Base-by-base conservation (phyloP, 2,888 invertebrate species). In the Cephus pygmeus region DNA sequence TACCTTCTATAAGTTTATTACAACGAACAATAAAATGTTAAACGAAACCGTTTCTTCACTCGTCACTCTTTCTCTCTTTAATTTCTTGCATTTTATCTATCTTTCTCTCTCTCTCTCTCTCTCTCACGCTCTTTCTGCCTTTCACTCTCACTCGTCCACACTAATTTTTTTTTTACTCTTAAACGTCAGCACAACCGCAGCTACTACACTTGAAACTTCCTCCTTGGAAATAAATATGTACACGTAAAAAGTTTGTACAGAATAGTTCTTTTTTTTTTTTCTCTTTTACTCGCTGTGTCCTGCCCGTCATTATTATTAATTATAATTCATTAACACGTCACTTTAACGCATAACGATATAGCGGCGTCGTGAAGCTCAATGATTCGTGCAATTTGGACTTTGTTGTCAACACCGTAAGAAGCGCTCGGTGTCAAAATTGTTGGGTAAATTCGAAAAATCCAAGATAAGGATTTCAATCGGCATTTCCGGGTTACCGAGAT, bases 211-310 rank as follows among this genome's bases (percentile, higher is more conserved):
- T 30, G 11, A 74, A 74, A 40, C 12, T 71, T 34, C 71, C 6
- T 56, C 56, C 56, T 56, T 56, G 56, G 56, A 79, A 85, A 87
- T 87, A 83, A 88, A 88, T 89, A 89, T 88, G 79, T 89, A 85
- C 85, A 89, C 88, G 86, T 81, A 81, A 85, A 88, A 86, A 84
- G 87, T 89, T 89, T 89, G 88, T 89, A 89, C 89, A 89, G 81
- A 83, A 79, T 77, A 84, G 81, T 81, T 81, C 4, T 69, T 69
- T 30, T 31, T 31, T n/a, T 33, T 69, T 34, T 56, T 56, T 56
- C 23, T 56, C 56, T 56, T 56, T 56, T 56, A 56, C 56, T 56
- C 56, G 56, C 56, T 56, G 56, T 56, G 23, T 56, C 56, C 56
- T 56, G 56, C 56, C 56, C 56, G 56, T 56, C 56, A 23, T 56